Conservation (phyloP, 2,113 vertebrate species). For the Petrocephalus zakoni region DNA sequence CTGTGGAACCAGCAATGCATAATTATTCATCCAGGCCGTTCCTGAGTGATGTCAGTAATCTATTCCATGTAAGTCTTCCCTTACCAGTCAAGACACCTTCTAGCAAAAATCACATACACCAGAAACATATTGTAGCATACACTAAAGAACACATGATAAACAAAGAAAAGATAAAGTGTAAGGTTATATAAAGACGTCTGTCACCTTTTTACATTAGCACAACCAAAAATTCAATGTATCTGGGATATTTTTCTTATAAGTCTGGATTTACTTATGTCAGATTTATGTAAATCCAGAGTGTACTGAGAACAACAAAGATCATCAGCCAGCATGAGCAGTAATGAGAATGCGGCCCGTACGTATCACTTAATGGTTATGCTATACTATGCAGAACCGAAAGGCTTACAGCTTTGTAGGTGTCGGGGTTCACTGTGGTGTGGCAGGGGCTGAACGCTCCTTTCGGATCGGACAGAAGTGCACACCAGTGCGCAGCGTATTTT, state of each 20-base stretch:
- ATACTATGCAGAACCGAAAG: background rate
- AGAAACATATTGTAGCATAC: background rate
- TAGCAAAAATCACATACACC: background rate
- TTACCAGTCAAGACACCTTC: background rate
- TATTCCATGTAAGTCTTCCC: background rate
- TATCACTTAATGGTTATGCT: background rate
- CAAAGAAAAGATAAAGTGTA: background rate
- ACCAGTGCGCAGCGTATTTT: slow-evolving; percentile 76
- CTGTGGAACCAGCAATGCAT: background rate
- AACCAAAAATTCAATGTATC: background rate
- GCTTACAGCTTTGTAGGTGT: slow-evolving; percentile 64
- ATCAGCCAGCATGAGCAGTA: background rate
- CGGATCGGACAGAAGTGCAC: slow-evolving; percentile 59
- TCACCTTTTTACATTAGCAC: background rate
- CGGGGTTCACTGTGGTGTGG: slow-evolving; percentile 65
- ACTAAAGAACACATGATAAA: background rate
- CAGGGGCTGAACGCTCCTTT: slow-evolving; percentile 66
- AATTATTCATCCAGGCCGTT: background rate
- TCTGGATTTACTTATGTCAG: background rate
- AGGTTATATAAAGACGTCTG: background rate
- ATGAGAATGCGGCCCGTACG: background rate
- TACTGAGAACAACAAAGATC: no score
- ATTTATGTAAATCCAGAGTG: background rate
- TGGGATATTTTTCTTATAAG: background rate
- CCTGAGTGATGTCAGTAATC: background rate